Evolutionary conservation across 2,888 invertebrate genomes (phyloP).

Genomic region (Tetropium fuscum): DNA sequence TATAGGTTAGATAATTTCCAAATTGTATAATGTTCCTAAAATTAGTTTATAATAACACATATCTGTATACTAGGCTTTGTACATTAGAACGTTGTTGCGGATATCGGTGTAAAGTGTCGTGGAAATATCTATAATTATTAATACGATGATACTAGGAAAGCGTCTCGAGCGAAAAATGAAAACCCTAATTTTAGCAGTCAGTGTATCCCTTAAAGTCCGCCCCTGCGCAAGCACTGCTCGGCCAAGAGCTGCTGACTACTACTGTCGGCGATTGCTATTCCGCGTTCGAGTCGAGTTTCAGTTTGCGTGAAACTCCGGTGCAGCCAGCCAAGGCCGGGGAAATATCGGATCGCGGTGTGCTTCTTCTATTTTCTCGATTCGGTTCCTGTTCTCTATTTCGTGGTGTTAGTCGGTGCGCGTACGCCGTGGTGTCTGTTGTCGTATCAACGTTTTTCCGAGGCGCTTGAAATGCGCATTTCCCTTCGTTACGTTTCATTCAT

Average conservation of each 20-base stretch:
- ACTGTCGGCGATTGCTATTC: conserved; percentile 9
- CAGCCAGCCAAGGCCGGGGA: conserved; percentile 1
- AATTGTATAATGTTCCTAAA: no score
- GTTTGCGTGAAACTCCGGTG: conserved; percentile 19
- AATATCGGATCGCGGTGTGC: background rate
- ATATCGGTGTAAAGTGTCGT: no score
- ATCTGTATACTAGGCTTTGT: no score
- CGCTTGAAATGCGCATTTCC: conserved; percentile 16
- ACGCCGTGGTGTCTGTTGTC: conserved; percentile 18
- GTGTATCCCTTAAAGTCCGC: background rate
- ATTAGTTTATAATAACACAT: no score
- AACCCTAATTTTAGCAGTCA: no score
- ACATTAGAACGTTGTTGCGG: no score
- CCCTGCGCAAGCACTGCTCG: background rate
- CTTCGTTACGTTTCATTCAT: conserved; percentile 6
- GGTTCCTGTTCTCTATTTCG: conserved; percentile 22
- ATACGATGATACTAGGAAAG: no score
- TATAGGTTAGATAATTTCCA: no score
- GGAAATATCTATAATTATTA: no score
- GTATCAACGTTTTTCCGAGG: no score
- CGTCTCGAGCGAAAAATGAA: no score
- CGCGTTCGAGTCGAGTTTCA: background rate
- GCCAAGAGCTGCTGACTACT: conserved; percentile 2
- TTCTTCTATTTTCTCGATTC: conserved; percentile 19
- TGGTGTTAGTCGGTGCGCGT: conserved; percentile 33